Conservation (phyloP, 2,113 vertebrate genomes). For the Leptodactylus fuscus region DNA sequence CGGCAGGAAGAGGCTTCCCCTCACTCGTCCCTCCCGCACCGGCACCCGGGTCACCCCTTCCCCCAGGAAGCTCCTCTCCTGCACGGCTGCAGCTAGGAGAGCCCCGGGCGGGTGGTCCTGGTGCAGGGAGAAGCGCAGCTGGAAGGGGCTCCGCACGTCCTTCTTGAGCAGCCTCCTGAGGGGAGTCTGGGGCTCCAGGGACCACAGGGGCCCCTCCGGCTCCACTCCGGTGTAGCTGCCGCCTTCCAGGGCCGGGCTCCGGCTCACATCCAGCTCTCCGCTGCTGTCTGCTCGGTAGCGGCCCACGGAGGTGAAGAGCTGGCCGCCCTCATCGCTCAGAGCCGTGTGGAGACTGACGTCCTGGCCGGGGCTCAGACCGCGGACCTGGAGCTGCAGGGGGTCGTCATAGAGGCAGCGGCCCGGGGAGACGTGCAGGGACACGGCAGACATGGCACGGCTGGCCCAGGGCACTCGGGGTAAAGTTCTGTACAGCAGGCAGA, state of each 20-base stretch:
- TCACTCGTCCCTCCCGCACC: slow-evolving; percentile 69
- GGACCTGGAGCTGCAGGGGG: slow-evolving; percentile 68
- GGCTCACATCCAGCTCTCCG: slow-evolving; percentile 64
- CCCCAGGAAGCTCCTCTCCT: slow-evolving; percentile 70
- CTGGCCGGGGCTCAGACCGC: slow-evolving; percentile 67
- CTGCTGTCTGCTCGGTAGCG: slow-evolving; percentile 59
- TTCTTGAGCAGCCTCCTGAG: slow-evolving; percentile 63
- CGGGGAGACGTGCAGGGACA: slow-evolving; percentile 54
- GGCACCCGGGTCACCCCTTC: slow-evolving; percentile 66
- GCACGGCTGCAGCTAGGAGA: slow-evolving; percentile 61
- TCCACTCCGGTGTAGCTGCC: slow-evolving; percentile 73
- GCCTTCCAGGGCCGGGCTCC: slow-evolving; percentile 67
- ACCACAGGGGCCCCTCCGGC: slow-evolving; percentile 74
- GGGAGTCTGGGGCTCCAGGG: slow-evolving; percentile 63
- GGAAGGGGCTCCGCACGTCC: slow-evolving; percentile 65
- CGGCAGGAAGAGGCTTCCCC: slow-evolving; percentile 73
- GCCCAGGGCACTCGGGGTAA: rapidly evolving
- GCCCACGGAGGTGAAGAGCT: slow-evolving; percentile 64
- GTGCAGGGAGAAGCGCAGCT: slow-evolving; percentile 67
- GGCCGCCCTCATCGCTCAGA: slow-evolving; percentile 67
- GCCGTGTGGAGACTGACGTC: slow-evolving; percentile 67
- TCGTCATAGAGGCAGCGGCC: slow-evolving; percentile 69
- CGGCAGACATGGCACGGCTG: neutral
- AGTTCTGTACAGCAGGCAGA: neutral
- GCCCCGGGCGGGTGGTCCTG: slow-evolving; percentile 35